Percentiles rank a stretch among this genome's conserved stretches.
phyloP scores from a whole-genome alignment of 2,113 vertebrate genomes.

The Phalacrocorax carbo region DNA sequence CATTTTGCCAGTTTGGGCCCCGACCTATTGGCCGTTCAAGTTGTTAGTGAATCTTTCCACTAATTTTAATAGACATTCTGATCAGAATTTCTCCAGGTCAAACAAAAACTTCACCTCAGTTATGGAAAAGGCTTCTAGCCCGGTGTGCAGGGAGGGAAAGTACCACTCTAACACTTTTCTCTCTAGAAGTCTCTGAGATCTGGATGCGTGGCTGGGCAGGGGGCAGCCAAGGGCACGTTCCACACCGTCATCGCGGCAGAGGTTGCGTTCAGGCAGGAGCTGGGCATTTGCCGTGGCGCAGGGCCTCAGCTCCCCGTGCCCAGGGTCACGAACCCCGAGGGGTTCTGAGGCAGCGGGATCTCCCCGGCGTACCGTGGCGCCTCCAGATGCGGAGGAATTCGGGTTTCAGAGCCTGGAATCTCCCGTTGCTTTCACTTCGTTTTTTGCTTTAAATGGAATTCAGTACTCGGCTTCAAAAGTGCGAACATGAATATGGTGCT shows the following conservation, averaged over 20 bases:
- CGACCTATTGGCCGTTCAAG: rapidly evolving
- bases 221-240: neutral
- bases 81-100: neutral
- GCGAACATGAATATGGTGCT: neutral
- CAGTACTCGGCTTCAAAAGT: neutral
- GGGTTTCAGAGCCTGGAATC: neutral
- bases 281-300: rapidly evolving
- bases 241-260: rapidly evolving
- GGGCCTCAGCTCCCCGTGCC: neutral
- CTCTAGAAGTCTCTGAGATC: too few species aligned
- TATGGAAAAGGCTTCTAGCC: neutral
- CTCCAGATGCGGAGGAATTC: too few species aligned
- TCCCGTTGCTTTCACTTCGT: neutral
- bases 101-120: rapidly evolving
- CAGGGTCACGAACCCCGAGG: rapidly evolving
- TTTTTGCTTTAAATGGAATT: neutral
- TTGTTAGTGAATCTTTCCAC: too few species aligned
- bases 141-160: rapidly evolving
- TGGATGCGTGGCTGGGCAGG: neutral
- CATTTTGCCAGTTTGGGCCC: neutral
- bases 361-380: rapidly evolving
- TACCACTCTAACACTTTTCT: too few species aligned
- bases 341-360: neutral
- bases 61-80: neutral
- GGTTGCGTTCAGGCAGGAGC: rapidly evolving